Conservation (phyloP, 2,888 invertebrate species). For the Aphelenchoides bicaudatus region DNA sequence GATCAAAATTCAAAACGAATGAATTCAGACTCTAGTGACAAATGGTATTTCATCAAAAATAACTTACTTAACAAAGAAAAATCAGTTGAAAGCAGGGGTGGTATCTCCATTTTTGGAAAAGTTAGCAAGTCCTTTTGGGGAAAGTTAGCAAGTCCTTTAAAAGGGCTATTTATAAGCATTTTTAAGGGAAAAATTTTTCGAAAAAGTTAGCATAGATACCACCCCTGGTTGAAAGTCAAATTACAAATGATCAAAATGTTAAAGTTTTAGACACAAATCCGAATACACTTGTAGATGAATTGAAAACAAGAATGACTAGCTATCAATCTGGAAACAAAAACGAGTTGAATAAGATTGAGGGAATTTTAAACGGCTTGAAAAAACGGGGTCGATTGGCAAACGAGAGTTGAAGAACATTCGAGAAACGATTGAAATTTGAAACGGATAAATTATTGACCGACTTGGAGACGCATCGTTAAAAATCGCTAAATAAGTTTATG, state of each 20-base stretch:
- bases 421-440: background rate
- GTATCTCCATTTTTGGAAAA: too few species aligned
- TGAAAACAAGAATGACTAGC: background rate
- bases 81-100: too few species aligned
- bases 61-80: too few species aligned
- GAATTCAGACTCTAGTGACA: too few species aligned
- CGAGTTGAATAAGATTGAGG: background rate
- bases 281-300: background rate
- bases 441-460: background rate
- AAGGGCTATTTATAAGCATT: too few species aligned
- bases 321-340: conserved; percentile 1
- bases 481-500: background rate
- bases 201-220: too few species aligned
- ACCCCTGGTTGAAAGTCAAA: too few species aligned
- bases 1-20: too few species aligned
- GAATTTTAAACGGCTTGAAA: background rate
- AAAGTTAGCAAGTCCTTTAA: too few species aligned
- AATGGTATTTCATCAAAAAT: too few species aligned
- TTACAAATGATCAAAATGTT: background rate
- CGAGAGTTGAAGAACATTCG: background rate
- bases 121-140: too few species aligned
- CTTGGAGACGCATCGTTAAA: background rate
- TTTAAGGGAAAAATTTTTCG: too few species aligned
- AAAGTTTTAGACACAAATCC: background rate
- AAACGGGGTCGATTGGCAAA: conserved; percentile 1